Evolutionary conservation across 2,797 vertebrate species (phyloP), one percentile per base, ranked within the genome.

Genomic region (Dicrostonyx torquatus): DNA sequence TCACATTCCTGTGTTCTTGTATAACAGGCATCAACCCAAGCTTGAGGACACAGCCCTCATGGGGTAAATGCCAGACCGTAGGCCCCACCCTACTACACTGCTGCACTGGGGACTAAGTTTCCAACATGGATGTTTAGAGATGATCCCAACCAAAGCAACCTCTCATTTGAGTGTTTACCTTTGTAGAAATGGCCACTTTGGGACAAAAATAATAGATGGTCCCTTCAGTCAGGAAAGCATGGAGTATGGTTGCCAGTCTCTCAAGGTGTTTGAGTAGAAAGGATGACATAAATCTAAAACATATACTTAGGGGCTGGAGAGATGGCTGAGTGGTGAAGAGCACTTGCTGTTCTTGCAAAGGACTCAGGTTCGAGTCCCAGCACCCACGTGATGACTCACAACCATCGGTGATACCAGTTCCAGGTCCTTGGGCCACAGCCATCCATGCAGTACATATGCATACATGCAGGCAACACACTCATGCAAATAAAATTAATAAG

Each of bases 221-320:
- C 37, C 79, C 78, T 89, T 78, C 20, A 37, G 40, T 9, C 85
- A 64, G 31, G 55, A 92, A 95, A 97, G 87, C 55, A 24, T 73
- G n/a, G 90, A 87, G 40, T 40, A 84, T 22, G 53, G 8, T 26
- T 94, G 53, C 60, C 31, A 62, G 64, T 40, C 82, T 87, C 92
- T 91, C 1, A 8, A 40, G 83, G 86, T 92, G 93, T 95, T 72
- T 84, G 89, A 91, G 37, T 62, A 95, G 93, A 87, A 90, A 95
- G 86, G 34, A 79, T 76, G 72, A 78, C 87, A 93, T 1, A 87
- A 86, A 92, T 95, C 85, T 68, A 88, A n/a, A 62, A 62, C 24
- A 50, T 15, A 50, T 17, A 68, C 31, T 10, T 68, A 68, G 50
- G 62, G 62, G 43, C 31, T 66, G 4, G 20, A 50, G 43, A 37